phyloP scores from a whole-genome alignment of 1,140 invertebrate genomes.

The Atopsyche davidsoni region DNA sequence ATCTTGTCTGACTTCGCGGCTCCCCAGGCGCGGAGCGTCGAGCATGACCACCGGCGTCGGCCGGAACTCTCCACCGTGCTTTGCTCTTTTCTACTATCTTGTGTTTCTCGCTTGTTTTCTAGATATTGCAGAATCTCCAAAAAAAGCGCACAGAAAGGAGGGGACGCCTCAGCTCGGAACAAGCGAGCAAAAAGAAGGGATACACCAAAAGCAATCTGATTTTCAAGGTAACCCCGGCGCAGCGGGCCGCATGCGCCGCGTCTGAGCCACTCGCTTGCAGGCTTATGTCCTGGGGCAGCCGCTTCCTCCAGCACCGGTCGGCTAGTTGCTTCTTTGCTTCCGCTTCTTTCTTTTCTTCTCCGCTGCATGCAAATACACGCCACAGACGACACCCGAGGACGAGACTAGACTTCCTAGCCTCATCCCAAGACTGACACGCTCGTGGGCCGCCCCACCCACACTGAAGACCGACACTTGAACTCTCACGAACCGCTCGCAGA shows the following conservation, averaged over 20 bases:
- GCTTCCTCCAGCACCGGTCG: conserved; percentile 34
- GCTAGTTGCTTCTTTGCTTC: conserved; percentile 22
- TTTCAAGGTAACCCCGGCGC: conserved; percentile 82
- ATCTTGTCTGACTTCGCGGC: conserved; percentile 11
- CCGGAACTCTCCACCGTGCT: conserved; percentile 34
- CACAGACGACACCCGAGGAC: conserved; percentile 22
- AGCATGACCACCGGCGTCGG: conserved; percentile 28
- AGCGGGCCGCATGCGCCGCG: conserved; percentile 46
- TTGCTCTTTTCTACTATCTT: conserved; percentile 59
- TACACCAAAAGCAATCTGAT: conserved; percentile 93
- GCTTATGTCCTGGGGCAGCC: conserved; percentile 39
- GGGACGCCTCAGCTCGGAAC: conserved; percentile 82
- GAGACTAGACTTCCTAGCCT: conserved; percentile 22
- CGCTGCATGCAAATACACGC: conserved; percentile 29
- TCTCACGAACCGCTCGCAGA: neutral
- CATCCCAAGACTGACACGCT: conserved; percentile 31
- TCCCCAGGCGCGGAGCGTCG: neutral
- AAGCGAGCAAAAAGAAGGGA: conserved; percentile 84
- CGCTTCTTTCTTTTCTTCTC: conserved; percentile 28
- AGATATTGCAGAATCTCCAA: conserved; percentile 96
- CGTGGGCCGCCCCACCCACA: conserved; percentile 29
- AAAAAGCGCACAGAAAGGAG: conserved; percentile 92
- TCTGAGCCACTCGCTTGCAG: conserved; percentile 45
- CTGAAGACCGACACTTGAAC: conserved; percentile 8
- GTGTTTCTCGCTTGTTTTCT: conserved; percentile 78